These are phyloP conservation scores for Eristalis tenax DNA, from an alignment of 2,888 invertebrate species.

Conservation along the genomic window DNA sequence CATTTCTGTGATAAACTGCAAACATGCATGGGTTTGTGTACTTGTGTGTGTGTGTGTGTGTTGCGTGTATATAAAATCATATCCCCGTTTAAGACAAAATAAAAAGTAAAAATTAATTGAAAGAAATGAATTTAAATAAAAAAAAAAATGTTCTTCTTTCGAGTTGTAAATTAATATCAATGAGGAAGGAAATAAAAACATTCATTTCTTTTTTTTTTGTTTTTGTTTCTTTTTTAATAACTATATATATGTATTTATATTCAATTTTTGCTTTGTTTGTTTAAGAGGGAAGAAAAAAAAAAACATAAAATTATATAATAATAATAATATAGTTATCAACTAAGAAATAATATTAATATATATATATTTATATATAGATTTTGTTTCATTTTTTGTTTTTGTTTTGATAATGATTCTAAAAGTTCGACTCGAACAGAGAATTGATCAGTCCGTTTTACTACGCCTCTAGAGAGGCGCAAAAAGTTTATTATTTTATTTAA, in stretches of 20 bases:
- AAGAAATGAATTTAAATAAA: neutral
- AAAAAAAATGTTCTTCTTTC: slow-evolving; percentile 16
- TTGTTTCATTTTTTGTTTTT: slow-evolving; percentile 31
- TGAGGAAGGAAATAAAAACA: slow-evolving; percentile 38
- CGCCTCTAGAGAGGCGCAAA: slow-evolving; percentile 69
- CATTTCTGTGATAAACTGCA: slow-evolving; percentile 67
- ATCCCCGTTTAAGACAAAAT: slow-evolving; percentile 49
- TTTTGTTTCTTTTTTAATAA: slow-evolving; percentile 36
- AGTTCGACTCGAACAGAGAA: slow-evolving; percentile 72
- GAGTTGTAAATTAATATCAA: slow-evolving; percentile 67
- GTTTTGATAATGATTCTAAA: slow-evolving; percentile 71
- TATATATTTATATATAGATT: slow-evolving; percentile 42
- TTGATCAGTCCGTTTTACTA: slow-evolving; percentile 73
- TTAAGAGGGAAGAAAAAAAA: slow-evolving; percentile 48
- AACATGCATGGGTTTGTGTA: slow-evolving; percentile 59
- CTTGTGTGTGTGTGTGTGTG: slow-evolving; percentile 26
- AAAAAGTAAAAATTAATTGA: slow-evolving; percentile 21
- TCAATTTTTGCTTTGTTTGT: slow-evolving; percentile 28
- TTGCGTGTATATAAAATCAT: slow-evolving; percentile 8
- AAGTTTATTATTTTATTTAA: slow-evolving; percentile 37
- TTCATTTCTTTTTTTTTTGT: slow-evolving; percentile 1
- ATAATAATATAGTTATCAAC: slow-evolving; percentile 60
- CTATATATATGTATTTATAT: slow-evolving; percentile 52
- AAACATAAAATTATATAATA: slow-evolving; percentile 54
- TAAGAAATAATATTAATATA: slow-evolving; percentile 60